Evolutionary conservation across 1,140 invertebrate species (phyloP).

Genomic region (Aradophagus sp.): DNA sequence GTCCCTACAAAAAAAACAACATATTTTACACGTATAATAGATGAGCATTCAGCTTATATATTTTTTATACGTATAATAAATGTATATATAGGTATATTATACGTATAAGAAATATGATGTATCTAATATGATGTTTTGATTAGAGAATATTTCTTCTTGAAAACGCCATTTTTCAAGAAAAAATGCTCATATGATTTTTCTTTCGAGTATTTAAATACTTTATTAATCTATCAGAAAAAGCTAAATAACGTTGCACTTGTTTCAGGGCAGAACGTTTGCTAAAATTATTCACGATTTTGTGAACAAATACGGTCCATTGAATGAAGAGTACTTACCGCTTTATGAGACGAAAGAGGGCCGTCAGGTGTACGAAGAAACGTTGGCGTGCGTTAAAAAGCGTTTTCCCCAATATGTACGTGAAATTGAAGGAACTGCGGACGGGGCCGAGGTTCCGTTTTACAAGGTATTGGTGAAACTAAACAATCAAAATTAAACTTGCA

Average conservation of each 20-base stretch:
- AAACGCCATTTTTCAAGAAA: no score
- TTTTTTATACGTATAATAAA: no score
- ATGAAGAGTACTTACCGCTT: conserved; percentile 80
- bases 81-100: no score
- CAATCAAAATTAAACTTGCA: neutral
- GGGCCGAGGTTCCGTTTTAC: conserved; percentile 86
- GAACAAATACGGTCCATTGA: conserved; percentile 78
- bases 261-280: conserved; percentile 85
- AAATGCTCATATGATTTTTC: no score
- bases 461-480: no score
- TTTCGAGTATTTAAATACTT: no score
- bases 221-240: no score
- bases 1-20: no score
- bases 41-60: no score
- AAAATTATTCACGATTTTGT: conserved; percentile 84
- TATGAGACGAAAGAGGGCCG: conserved; percentile 82
- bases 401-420: conserved; percentile 89
- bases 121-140: no score
- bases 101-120: no score
- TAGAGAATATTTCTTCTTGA: neutral
- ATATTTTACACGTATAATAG: no score
- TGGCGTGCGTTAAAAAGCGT: conserved; percentile 79
- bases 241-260: conserved; percentile 50
- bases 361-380: conserved; percentile 83
- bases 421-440: conserved; percentile 88